These are phyloP conservation scores for Himalopsyche anomala DNA, from an alignment of 2,888 invertebrate species.

Conservation along the genomic window DNA sequence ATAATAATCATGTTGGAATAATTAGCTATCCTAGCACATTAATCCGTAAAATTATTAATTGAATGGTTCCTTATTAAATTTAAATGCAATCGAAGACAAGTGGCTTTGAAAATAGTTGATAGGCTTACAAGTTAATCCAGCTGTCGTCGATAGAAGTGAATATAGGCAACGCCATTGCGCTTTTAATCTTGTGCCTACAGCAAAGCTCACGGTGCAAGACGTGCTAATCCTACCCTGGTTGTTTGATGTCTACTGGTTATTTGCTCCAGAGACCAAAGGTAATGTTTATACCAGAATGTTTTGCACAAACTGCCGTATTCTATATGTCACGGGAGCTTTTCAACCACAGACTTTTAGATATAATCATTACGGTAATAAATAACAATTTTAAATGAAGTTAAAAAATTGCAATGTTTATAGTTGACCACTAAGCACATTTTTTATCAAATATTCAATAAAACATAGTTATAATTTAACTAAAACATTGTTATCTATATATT, in stretches of 20 bases:
- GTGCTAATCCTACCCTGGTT: conserved; percentile 1
- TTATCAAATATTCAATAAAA: too few relatives aligned
- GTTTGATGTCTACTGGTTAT: conserved; percentile 7
- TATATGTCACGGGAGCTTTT: not conserved
- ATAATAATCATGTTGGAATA: too few relatives aligned
- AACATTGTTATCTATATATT: too few relatives aligned
- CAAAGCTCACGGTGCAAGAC: not conserved
- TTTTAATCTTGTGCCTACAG: conserved; percentile 21
- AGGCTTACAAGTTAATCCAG: not conserved
- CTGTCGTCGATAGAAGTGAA: not conserved
- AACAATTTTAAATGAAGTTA: too few relatives aligned
- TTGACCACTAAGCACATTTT: too few relatives aligned
- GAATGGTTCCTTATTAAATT: too few relatives aligned
- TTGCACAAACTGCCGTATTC: not conserved
- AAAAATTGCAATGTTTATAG: too few relatives aligned
- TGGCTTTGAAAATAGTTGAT: not conserved
- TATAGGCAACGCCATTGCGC: not conserved
- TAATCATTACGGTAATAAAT: not conserved
- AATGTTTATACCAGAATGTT: not conserved
- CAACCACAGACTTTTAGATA: not conserved
- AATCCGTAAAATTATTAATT: too few relatives aligned
- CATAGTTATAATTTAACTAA: too few relatives aligned
- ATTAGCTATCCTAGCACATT: too few relatives aligned
- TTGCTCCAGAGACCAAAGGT: conserved; percentile 5
- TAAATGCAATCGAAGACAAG: too few relatives aligned